Evolutionary conservation across 2,113 vertebrate species (phyloP), one percentile per base, ranked within the genome.

Genomic region (Tamias sibiricus): DNA sequence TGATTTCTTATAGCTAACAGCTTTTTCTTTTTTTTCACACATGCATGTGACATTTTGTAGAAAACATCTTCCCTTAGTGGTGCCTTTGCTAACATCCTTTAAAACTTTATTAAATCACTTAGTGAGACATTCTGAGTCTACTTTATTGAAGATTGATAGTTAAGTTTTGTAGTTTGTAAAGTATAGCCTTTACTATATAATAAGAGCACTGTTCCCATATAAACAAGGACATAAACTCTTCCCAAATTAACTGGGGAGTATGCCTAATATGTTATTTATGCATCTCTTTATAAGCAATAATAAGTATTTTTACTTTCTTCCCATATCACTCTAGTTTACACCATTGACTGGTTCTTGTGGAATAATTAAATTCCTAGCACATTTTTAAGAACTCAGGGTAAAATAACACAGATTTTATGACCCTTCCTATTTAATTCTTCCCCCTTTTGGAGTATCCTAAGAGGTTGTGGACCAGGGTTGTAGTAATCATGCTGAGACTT

Each of bases 51-150:
- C 44, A 68, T 75, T 94, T 92, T 82, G 11, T 62, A 64, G 42
- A 62, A 30, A 64, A 72, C 9, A 49, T 89, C 74, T 87, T 74
- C 12, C 62, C 12, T 71, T 76, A 28, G 13, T 91, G 24, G 13
- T 76, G 54, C 81, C 17, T 90, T 81, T 94, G 74, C 44, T 49
- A 17, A 87, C 93, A 42, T 92, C 44, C 20, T 92, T 77, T 32
- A 32, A 94, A 75, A 57, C 22, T 87, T 42, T 86, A 44, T 42
- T 71, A 76, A 71, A 28, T n/a, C 17, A n/a, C 52, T 79, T 28
- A 74, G 37, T 64, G 62, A 94, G 52, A 20, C 26, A 76, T 62
- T 79, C 30, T 84, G 83, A 75, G n/a, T 79, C 49, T 54, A 64
- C n/a, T 64, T 90, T 86, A 13, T 52, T 92, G 47, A 92, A 84